Conservation (phyloP, 2,888 invertebrate genomes). For the Neoaliturus tenellus region DNA sequence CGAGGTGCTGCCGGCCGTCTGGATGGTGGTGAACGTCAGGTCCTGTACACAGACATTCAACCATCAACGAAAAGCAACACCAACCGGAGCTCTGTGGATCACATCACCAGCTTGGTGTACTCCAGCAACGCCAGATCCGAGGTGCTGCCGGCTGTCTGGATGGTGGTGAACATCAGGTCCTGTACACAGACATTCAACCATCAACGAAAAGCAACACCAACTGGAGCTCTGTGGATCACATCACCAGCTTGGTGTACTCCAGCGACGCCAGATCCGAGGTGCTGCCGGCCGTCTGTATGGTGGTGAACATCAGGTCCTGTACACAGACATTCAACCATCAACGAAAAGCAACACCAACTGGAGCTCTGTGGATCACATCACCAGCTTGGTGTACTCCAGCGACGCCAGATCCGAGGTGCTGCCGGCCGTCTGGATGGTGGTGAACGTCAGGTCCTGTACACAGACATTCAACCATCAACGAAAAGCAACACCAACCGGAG, state of each 20-base stretch:
- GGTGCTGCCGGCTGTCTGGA: slow-evolving; percentile 35
- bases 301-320: slow-evolving; percentile 41
- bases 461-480: no score
- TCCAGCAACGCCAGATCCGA: slow-evolving; percentile 47
- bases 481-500: no score
- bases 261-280: slow-evolving; percentile 44
- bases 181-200: neutral
- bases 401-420: slow-evolving; percentile 47
- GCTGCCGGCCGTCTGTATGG: slow-evolving; percentile 38
- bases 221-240: slow-evolving; percentile 48
- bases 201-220: no score
- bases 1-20: slow-evolving; percentile 42
- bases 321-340: no score
- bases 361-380: slow-evolving; percentile 48
- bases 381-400: slow-evolving; percentile 49
- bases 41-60: slow-evolving; percentile 26
- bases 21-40: slow-evolving; percentile 34
- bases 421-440: slow-evolving; percentile 32
- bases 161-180: slow-evolving; percentile 40
- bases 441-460: slow-evolving; percentile 44
- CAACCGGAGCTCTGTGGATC: slow-evolving; percentile 41
- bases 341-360: no score
- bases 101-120: slow-evolving; percentile 52
- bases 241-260: slow-evolving; percentile 50
- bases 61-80: no score